Evolutionary conservation across 2,888 invertebrate genomes (phyloP), one percentile per base, ranked within the genome.

Genomic region (Sarcophaga variegata): DNA sequence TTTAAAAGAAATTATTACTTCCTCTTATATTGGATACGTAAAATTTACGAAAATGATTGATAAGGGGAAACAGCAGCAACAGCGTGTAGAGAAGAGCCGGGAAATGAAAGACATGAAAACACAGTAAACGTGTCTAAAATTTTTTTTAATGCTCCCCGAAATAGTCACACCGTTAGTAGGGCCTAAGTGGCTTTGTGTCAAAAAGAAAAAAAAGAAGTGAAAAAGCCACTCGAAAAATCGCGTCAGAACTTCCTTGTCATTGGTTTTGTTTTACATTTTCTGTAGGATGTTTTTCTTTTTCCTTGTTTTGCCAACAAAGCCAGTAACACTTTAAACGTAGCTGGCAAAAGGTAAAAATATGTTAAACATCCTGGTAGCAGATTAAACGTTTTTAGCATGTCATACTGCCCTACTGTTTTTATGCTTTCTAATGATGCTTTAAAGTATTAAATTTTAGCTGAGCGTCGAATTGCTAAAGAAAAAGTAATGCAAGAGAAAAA

Each of bases 101-200:
- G 4, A n/a, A 8, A 25, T 27, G 2, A 60, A 71, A 22, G 22
- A 59, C 17, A n/a, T 1, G 14, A 17, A 49, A 84, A 89, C 88
- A 72, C 59, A 17, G 8, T 4, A 25, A 75, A 25, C 11, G 63
- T 25, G 47, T 75, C 1, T 17, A 17, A 37, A 25, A 37, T 10
- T 20, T 49, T 54, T 54, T 62, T 6, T 14, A 60, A 37, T 37
- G 63, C 59, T 63, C 25, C n/a, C 72, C 10, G 54, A 22, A 59
- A 64, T 71, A 70, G 71, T 62, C 75, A 69, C 59, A 20, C 54
- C 70, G 69, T 64, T 59, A 27, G 17, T 69, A 64, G 62, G 72
- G 64, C 79, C 74, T 70, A 63, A 70, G 54, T 70, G 74, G 59
- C 59, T 78, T 72, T 67, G 49, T 20, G 59, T 6, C 2, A 67